phyloP scores from a whole-genome alignment of 35 echinoderm and acorn worm species.

The Amphiura filiformis region DNA sequence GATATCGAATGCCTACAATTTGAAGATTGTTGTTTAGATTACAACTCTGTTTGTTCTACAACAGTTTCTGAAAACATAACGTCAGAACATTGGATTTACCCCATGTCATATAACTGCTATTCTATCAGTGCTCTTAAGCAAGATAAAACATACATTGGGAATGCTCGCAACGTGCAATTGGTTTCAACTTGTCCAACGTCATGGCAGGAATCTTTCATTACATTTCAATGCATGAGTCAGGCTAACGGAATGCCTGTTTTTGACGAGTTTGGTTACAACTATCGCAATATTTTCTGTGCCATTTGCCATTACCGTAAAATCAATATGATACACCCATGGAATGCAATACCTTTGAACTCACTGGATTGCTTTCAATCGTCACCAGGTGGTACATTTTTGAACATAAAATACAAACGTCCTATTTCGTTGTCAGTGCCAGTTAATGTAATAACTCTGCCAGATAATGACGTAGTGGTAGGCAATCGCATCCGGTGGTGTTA shows the following conservation, averaged over 20 bases:
- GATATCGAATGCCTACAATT: not conserved
- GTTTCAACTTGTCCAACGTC: not conserved
- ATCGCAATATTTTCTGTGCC: conserved; percentile 3
- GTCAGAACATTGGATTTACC: not conserved
- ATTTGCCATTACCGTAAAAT: not conserved
- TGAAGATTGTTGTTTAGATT: not conserved
- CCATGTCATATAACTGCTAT: not conserved
- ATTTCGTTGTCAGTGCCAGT: too few relatives aligned
- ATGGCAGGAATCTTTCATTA: not conserved
- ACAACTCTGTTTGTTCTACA: too few relatives aligned
- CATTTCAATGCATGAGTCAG: not conserved
- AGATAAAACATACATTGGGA: too few relatives aligned
- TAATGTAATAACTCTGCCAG: too few relatives aligned
- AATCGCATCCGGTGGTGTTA: too few relatives aligned
- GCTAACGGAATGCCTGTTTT: not conserved
- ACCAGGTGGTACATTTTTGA: too few relatives aligned
- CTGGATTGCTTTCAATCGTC: too few relatives aligned
- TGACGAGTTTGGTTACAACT: not conserved
- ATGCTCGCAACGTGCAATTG: not conserved
- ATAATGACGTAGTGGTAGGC: too few relatives aligned
- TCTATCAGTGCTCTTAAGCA: not conserved
- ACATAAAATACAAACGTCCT: too few relatives aligned
- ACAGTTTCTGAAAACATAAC: not conserved
- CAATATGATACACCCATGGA: not conserved
- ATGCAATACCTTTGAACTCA: not conserved